These are phyloP conservation scores for Chionoecetes opilio DNA, from an alignment of 1,140 invertebrate species.

Conservation along the genomic window DNA sequence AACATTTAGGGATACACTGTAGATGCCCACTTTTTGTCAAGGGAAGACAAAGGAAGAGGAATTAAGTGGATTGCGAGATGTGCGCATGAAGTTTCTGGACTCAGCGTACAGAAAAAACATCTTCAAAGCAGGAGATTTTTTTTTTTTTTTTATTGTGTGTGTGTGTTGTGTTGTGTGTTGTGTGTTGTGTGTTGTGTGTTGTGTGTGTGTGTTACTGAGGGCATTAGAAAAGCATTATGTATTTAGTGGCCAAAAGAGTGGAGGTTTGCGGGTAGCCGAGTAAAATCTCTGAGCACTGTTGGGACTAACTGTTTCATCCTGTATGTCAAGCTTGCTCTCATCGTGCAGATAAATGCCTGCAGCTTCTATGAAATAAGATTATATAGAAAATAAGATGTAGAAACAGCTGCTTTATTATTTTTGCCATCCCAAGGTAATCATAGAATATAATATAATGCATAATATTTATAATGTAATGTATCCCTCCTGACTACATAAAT, in stretches of 20 bases:
- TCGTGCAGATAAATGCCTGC: constrained; percentile 25
- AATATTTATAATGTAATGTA: neutral
- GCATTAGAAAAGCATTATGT: neutral
- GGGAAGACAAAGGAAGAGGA: no score
- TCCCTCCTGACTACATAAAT: neutral
- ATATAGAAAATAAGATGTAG: constrained; percentile 7
- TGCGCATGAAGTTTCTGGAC: no score
- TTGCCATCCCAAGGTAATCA: neutral
- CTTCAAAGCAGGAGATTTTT: no score
- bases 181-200: constrained; percentile 13
- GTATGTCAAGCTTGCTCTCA: neutral
- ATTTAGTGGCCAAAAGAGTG: no score
- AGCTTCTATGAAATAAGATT: neutral
- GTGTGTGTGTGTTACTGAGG: neutral
- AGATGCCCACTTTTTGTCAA: no score
- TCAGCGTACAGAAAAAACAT: no score
- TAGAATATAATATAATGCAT: neutral
- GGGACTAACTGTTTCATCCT: neutral
- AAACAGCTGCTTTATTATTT: neutral
- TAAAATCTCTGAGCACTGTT: neutral
- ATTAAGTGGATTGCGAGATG: no score
- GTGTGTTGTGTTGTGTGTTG: neutral
- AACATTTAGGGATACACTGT: no score
- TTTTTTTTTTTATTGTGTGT: no score
- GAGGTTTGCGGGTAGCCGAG: neutral